phyloP scores from a whole-genome alignment of 2,797 vertebrate genomes.

The Tinamus major region DNA sequence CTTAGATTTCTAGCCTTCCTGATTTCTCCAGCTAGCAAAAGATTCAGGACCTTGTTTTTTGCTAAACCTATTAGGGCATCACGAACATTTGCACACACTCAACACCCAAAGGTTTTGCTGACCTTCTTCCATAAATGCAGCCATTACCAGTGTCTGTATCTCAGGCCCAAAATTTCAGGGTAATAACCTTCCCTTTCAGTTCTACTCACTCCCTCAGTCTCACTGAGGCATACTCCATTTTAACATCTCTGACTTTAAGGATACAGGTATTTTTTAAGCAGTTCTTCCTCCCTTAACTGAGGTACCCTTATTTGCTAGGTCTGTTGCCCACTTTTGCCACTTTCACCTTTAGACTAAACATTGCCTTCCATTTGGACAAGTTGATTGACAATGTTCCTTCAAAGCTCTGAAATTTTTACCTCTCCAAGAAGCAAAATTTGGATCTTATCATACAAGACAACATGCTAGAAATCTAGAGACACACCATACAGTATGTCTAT shows the following conservation, averaged over 20 bases:
- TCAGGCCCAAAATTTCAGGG: not conserved
- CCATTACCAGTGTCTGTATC: not conserved
- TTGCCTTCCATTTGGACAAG: not conserved
- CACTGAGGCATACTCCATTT: not conserved
- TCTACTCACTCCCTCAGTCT: not conserved
- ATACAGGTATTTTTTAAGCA: not conserved
- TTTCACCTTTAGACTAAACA: not conserved
- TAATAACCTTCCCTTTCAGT: not conserved
- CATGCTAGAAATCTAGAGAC: not conserved
- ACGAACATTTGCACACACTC: not conserved
- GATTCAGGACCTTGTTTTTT: not conserved
- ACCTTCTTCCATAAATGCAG: not conserved
- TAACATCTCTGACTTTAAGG: not conserved
- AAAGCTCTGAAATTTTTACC: not conserved
- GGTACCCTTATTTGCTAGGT: not conserved
- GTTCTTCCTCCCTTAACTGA: not conserved
- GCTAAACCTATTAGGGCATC: not conserved
- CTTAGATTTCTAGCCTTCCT: not conserved
- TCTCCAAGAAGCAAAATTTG: not conserved
- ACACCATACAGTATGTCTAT: rapidly evolving
- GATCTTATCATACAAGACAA: not conserved
- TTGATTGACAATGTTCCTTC: not conserved
- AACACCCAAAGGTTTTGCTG: not conserved
- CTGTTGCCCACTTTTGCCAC: not conserved
- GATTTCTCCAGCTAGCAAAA: not conserved